Evolutionary conservation across 1,140 invertebrate genomes (phyloP).

Genomic region (Brachionus calyciflorus): DNA sequence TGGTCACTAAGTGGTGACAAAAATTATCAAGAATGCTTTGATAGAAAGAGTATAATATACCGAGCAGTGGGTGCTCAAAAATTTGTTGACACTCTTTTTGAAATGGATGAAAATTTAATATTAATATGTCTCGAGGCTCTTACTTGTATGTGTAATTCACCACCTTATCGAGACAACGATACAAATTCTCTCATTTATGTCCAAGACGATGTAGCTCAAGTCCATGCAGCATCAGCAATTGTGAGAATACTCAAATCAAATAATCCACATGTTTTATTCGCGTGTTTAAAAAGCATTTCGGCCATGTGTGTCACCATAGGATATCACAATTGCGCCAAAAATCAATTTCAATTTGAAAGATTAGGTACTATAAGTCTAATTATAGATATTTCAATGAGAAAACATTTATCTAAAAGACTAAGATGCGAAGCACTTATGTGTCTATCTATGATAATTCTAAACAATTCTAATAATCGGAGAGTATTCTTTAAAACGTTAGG

Average conservation of each 20-base stretch:
- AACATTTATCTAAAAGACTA: not conserved
- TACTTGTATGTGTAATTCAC: not conserved
- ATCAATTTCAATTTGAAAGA: conserved; percentile 24
- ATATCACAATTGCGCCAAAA: not conserved
- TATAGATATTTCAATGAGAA: not conserved
- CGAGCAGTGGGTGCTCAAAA: conserved; percentile 5
- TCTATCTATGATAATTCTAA: not conserved
- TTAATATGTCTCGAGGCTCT: conserved; percentile 33
- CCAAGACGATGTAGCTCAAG: conserved; percentile 24
- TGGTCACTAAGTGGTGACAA: conserved; percentile 31
- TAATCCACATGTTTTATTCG: not conserved
- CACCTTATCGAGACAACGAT: conserved; percentile 19
- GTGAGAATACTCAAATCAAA: not conserved
- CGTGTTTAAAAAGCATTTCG: conserved; percentile 1
- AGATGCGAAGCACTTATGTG: conserved; percentile 5
- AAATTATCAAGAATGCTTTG: not conserved
- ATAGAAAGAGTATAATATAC: conserved; percentile 21
- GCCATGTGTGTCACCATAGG: conserved; percentile 21
- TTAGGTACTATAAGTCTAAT: not conserved
- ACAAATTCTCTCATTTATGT: conserved; percentile 1
- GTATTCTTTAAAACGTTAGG: not conserved
- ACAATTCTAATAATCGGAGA: conserved; percentile 11
- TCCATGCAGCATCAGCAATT: conserved; percentile 6
- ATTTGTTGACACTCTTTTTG: conserved; percentile 28
- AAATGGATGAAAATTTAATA: not conserved